A percentile compares a stretch with the other conserved stretches of the same genome.
These are phyloP conservation scores for Protomyctophum bolini DNA, from an alignment of 2,113 vertebrate species.

Conservation along the genomic window DNA sequence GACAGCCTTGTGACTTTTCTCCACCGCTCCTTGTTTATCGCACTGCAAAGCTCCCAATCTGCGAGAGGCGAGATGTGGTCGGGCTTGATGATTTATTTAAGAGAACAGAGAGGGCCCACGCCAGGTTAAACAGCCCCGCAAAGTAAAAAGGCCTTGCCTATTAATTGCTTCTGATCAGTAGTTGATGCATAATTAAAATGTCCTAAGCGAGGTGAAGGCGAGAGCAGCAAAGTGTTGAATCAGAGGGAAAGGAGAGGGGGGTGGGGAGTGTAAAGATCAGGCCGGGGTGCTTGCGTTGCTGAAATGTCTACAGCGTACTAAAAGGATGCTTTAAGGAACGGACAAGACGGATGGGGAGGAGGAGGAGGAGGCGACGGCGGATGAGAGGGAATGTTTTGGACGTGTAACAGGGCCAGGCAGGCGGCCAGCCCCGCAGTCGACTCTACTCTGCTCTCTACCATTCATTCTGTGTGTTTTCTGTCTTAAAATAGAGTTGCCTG, in stretches of 20 bases:
- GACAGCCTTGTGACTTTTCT: no score
- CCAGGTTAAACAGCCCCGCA: slow-evolving; percentile 60
- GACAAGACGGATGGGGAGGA: neutral
- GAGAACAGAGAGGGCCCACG: slow-evolving; percentile 42
- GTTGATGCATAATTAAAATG: slow-evolving; percentile 74
- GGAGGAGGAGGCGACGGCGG: neutral
- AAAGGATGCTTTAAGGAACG: slow-evolving; percentile 1
- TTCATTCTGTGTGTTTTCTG: slow-evolving; percentile 2
- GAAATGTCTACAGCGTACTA: slow-evolving; percentile 22
- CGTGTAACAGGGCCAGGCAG: slow-evolving; percentile 2
- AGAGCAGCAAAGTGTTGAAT: slow-evolving; percentile 54
- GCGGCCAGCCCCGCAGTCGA: neutral
- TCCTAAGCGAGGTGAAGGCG: slow-evolving; percentile 41
- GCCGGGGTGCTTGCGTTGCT: slow-evolving; percentile 31
- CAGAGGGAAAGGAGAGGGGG: slow-evolving; percentile 17
- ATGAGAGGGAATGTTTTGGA: neutral
- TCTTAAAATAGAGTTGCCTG: neutral
- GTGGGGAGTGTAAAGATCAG: slow-evolving; percentile 21
- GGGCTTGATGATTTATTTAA: slow-evolving; percentile 68
- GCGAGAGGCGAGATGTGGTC: slow-evolving; percentile 40
- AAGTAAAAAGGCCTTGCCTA: slow-evolving; percentile 66
- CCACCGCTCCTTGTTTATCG: neutral
- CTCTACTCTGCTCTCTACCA: neutral
- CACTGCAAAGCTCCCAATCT: slow-evolving; percentile 39
- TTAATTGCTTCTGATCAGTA: slow-evolving; percentile 74